Evolutionary conservation across 2,797 vertebrate species (phyloP), one percentile per base, ranked within the genome.

Genomic region (Catamblyrhynchus diadema): DNA sequence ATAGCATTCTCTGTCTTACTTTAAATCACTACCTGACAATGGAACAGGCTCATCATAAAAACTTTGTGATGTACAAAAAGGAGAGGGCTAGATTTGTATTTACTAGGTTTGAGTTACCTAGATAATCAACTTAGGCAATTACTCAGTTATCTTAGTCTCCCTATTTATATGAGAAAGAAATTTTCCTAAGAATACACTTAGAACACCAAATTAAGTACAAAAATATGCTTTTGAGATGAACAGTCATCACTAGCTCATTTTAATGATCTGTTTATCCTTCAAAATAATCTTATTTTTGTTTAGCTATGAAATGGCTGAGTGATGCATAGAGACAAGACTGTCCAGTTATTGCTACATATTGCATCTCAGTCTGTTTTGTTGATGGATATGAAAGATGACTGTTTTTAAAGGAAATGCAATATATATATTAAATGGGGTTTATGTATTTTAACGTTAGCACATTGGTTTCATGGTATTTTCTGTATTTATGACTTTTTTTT

Each of bases 291-390:
- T 94, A 64, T 81, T 90, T 94, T 94, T 92, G 27, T 82, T 10
- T 78, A 62, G 27, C 27, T 78, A 35, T 91, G 75, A 93, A 94
- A 71, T 75, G 41, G 4, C 50, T 85, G 74, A 86, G 37, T 60
- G 77, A 83, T 87, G 37, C 39, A 57, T 30, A 41, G 61, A 92
- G 75, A 87, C 50, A 90, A 95, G 71, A 42, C 56, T 56, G 50
- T 45, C 72, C 78, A 88, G 86, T 86, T 92, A 87, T 84, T 88
- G 75, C 80, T 92, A 56, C 51, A 27, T 91, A 81, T 90, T 92
- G 54, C 48, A 79, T 85, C 62, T 84, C 51, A 66, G 59, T 80
- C 51, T 95, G 91, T 95, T 94, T 93, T 95, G 82, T 74, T 88
- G 84, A 93, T 65, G 62, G 42, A 50, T 86, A 96, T 92, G 88